Percentiles rank a stretch among this genome's conserved stretches.
phyloP scores from a whole-genome alignment of 2,113 vertebrate species.

The Mastomys coucha region DNA sequence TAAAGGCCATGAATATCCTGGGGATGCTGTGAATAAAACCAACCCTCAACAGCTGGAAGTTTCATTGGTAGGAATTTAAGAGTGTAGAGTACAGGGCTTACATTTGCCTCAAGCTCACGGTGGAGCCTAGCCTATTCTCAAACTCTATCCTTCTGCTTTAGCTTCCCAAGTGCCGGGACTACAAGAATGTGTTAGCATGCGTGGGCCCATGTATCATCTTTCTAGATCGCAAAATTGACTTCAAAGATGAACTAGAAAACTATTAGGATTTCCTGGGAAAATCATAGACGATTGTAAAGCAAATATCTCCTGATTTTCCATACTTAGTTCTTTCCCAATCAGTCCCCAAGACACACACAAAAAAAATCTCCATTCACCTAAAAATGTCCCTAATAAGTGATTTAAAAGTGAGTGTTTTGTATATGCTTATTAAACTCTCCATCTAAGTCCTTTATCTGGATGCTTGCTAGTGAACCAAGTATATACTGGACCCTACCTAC shows the following conservation, averaged over 20 bases:
- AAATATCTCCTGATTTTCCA: not conserved
- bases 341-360: constrained; percentile 33
- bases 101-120: not conserved
- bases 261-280: not conserved
- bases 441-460: not conserved
- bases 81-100: not conserved
- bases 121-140: not conserved
- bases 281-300: not conserved
- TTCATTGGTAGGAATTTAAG: constrained; percentile 6
- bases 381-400: not conserved
- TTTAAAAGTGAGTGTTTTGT: not conserved
- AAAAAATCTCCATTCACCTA: constrained; percentile 3
- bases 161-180: not conserved
- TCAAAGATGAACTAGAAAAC: not conserved
- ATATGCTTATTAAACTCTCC: constrained; percentile 16
- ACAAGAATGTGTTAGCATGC: not conserved
- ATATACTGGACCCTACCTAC: not conserved
- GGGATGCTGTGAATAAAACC: not conserved
- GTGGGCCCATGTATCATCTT: not conserved
- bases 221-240: not conserved
- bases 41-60: not conserved
- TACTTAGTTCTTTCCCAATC: not conserved
- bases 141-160: not conserved
- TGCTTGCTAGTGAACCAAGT: not conserved
- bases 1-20: not conserved